These are phyloP conservation scores for Crotalus helleri DNA, from an alignment of 2,113 vertebrate species.

Conservation along the genomic window DNA sequence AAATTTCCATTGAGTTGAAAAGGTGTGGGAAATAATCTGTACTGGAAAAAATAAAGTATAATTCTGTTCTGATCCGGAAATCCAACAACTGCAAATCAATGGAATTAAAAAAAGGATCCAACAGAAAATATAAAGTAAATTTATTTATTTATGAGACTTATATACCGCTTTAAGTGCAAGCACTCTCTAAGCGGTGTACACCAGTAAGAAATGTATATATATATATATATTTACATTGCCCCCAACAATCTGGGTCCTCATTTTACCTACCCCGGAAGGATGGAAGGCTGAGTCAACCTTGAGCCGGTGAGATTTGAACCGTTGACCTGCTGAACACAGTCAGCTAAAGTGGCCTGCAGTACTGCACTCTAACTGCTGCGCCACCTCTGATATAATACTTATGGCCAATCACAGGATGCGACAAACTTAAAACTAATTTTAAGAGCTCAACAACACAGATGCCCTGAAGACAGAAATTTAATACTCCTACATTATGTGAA, in stretches of 20 bases:
- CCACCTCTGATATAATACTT: background rate
- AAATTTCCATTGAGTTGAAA: background rate
- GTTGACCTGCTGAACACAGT: too few relatives aligned
- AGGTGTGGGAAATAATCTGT: background rate
- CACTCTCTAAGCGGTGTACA: too few relatives aligned
- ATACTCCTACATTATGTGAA: background rate
- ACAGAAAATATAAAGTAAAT: background rate
- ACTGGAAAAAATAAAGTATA: background rate
- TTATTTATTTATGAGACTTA: too few relatives aligned
- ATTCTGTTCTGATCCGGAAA: background rate
- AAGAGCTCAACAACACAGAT: background rate
- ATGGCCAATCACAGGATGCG: background rate
- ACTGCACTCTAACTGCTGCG: too few relatives aligned
- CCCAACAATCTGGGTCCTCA: too few relatives aligned
- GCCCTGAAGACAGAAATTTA: background rate
- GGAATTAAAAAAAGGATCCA: background rate
- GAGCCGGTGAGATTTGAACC: too few relatives aligned
- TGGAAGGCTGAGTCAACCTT: too few relatives aligned
- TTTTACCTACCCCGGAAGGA: too few relatives aligned
- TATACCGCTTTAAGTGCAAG: too few relatives aligned
- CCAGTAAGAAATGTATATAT: too few relatives aligned
- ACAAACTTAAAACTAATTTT: background rate
- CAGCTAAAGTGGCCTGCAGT: too few relatives aligned
- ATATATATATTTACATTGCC: too few relatives aligned
- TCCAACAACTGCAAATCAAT: background rate